A percentile compares a stretch with the other conserved stretches of the same genome.
Conservation (phyloP, 2,888 invertebrate species). For the Thymelicus sylvestris region DNA sequence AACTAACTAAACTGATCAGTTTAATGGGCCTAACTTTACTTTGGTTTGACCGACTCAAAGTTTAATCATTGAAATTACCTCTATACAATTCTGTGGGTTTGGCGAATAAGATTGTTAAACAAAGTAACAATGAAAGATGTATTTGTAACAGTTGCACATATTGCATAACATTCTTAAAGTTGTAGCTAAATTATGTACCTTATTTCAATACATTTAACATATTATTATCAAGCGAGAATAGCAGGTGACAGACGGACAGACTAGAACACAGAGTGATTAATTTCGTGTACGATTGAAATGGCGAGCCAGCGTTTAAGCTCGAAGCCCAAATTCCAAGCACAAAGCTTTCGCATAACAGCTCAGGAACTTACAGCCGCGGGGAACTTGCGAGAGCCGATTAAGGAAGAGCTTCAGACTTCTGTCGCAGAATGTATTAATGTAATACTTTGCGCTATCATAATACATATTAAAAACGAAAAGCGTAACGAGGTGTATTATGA, state of each 20-base stretch:
- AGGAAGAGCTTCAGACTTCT: conserved; percentile 10
- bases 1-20: conserved; percentile 16
- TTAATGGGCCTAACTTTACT: conserved; percentile 14
- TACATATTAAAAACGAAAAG: background rate
- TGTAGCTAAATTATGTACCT: too few relatives aligned
- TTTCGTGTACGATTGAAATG: background rate
- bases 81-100: too few relatives aligned
- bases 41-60: background rate
- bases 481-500: too few relatives aligned
- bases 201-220: too few relatives aligned
- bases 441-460: background rate
- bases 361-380: conserved; percentile 5
- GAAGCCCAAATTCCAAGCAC: conserved; percentile 2
- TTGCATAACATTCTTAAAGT: too few relatives aligned
- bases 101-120: too few relatives aligned
- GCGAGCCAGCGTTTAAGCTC: background rate
- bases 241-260: background rate
- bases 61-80: background rate
- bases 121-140: too few relatives aligned
- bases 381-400: conserved; percentile 11
- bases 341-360: conserved; percentile 11
- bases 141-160: too few relatives aligned
- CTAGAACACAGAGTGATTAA: background rate
- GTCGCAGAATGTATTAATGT: conserved; percentile 7
- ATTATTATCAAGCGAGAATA: too few relatives aligned